Conservation (phyloP, 2,888 invertebrate genomes). For the Pachycephus smyrnensis region DNA sequence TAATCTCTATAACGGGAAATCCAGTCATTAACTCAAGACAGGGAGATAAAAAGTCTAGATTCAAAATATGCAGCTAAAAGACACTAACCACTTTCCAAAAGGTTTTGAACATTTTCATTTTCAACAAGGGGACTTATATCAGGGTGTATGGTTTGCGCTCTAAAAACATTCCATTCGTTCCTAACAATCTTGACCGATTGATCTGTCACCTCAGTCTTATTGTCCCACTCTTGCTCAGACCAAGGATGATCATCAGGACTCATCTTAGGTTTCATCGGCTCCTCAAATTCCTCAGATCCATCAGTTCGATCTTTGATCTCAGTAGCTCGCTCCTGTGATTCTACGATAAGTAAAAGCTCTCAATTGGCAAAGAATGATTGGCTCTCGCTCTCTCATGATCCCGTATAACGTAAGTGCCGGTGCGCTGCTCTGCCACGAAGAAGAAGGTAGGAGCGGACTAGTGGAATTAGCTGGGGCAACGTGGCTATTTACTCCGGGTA, state of each 20-base stretch:
- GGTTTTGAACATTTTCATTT: not conserved
- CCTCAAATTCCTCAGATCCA: slow-evolving; percentile 15
- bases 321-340: not conserved
- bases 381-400: slow-evolving; percentile 1
- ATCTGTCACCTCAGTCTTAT: slow-evolving; percentile 26
- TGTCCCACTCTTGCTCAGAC: slow-evolving; percentile 13
- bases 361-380: not conserved
- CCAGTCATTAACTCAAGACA: not conserved
- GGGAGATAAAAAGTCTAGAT: not conserved
- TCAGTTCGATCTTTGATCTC: slow-evolving; percentile 6
- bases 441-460: not conserved
- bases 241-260: slow-evolving; percentile 17
- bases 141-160: slow-evolving; percentile 36
- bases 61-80: not conserved
- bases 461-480: slow-evolving; percentile 9
- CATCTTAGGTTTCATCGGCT: not conserved
- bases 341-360: not conserved
- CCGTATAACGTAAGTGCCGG: slow-evolving; percentile 11
- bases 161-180: slow-evolving; percentile 2
- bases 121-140: slow-evolving; percentile 23
- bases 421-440: not conserved
- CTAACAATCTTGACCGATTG: not conserved
- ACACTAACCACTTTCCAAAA: not conserved
- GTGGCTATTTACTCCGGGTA: slow-evolving; percentile 38
- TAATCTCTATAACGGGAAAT: slow-evolving; percentile 21